Base-by-base conservation (phyloP, 2,113 vertebrate species). In the Pipra filicauda region DNA sequence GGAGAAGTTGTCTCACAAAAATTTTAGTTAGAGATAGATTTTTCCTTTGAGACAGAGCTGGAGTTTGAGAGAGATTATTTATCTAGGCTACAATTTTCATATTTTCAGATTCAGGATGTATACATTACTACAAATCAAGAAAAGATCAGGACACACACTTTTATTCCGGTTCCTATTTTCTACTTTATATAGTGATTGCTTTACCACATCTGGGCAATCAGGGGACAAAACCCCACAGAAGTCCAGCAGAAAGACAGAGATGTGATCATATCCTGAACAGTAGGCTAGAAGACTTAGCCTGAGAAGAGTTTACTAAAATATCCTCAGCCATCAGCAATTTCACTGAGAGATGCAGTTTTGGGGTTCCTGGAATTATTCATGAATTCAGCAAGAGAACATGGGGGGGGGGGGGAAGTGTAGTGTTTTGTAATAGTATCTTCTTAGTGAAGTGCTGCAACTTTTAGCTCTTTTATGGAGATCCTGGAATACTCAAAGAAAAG, bases 361-460 rank as follows among this genome's bases (percentile, higher is more conserved):
- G 5, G 7, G 4, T 69, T 61, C 49, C 15, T 35, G 35, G 74
- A 92, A 58, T 69, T 79, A 21, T 76, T 83, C 1, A 27, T 58
- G 0, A 73, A 83, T 73, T 83, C 62, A 76, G 24, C 30, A 76
- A 73, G 30, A 52, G 8, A 67, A 35, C 10, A 49, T 3, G 54
- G 31, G 3, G 1, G 4, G 24, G 70, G 4, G 1, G 4, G 27
- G 70, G 74, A 27, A 43, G 15, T 0, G 9, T 16, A 22, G 5
- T 70, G 19, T 61, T 88, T 89, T 67, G 43, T 67, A 26, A 28
- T 9, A n/a, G 8, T 5, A 39, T 61, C 75, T 82, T 82, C 49
- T 52, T 65, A 87, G 23, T 24, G 28, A 67, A 84, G 67, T 39
- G 4, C 15, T 88, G 9, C 57, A 82, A 24, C 1, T 86, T 88